A percentile compares a stretch with the other conserved stretches of the same genome.
Evolutionary conservation across 53 echinoderm and acorn worm genomes (phyloP).

Genomic region (Echinarachnius parma): DNA sequence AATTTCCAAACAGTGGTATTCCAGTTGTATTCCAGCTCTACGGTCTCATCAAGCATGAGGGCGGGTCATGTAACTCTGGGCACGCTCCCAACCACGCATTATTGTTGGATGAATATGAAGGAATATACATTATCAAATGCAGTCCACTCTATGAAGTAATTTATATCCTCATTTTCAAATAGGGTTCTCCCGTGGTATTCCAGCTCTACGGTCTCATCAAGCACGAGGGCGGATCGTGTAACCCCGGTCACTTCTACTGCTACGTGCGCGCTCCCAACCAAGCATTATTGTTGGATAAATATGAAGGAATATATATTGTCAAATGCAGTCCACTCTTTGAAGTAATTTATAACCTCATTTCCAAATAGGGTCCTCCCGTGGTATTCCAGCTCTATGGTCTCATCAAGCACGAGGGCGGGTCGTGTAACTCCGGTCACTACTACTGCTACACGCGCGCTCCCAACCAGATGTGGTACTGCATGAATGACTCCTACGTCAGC

Average conservation of each 20-base stretch:
- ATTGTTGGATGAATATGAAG: no score
- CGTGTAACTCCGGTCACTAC: constrained; percentile 97
- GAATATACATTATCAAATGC: no score
- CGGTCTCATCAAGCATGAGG: constrained; percentile 91
- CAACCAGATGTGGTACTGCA: constrained; percentile 96
- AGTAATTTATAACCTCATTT: no score
- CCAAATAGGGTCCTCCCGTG: constrained; percentile 77
- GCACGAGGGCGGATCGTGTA: constrained; percentile 92
- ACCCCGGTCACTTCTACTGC: constrained; percentile 98
- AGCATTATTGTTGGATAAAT: no score
- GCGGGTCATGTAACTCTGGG: constrained; percentile 91
- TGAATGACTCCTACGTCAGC: constrained; percentile 90
- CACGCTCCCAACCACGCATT: constrained; percentile 98
- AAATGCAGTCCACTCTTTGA: no score
- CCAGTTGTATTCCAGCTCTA: constrained; percentile 78
- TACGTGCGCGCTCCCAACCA: constrained; percentile 93
- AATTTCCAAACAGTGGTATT: no score
- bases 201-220: constrained; percentile 89
- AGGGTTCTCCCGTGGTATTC: constrained; percentile 75
- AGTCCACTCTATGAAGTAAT: no score
- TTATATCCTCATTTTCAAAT: no score
- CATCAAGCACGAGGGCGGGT: constrained; percentile 90
- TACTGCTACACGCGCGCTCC: constrained; percentile 93
- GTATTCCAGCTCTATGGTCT: constrained; percentile 84
- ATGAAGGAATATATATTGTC: no score